Percentiles rank a stretch among this genome's conserved stretches.
These are phyloP conservation scores for Gyrodactylus bullatarudis DNA, from an alignment of 1,140 invertebrate genomes.

Conservation along the genomic window DNA sequence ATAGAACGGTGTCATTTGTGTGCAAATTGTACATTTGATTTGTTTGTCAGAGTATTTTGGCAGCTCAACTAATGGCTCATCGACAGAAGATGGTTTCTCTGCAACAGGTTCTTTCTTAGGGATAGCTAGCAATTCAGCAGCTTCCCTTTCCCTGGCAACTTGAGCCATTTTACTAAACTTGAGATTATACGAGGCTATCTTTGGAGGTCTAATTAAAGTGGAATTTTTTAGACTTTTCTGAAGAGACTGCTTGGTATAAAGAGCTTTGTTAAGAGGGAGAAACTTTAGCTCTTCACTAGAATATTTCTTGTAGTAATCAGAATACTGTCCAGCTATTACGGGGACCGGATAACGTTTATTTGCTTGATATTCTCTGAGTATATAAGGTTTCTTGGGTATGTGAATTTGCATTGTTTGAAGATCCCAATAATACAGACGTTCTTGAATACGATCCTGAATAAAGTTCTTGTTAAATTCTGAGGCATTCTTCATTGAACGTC, in stretches of 20 bases:
- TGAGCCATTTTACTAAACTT: background rate
- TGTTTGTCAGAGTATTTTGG: background rate
- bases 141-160: background rate
- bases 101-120: background rate
- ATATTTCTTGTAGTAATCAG: background rate
- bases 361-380: background rate
- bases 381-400: background rate
- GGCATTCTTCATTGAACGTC: background rate
- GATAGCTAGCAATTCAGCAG: background rate
- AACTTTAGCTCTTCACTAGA: background rate
- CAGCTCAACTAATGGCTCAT: background rate
- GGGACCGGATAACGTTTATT: background rate
- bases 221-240: background rate
- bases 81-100: background rate
- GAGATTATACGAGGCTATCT: background rate
- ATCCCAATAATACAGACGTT: background rate
- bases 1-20: background rate
- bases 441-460: background rate
- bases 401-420: slow-evolving; percentile 4
- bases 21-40: background rate
- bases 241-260: background rate
- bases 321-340: background rate
- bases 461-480: background rate
- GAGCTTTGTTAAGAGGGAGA: background rate
- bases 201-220: background rate